Conservation (phyloP, 2,888 invertebrate species). For the Ophion costatus region DNA sequence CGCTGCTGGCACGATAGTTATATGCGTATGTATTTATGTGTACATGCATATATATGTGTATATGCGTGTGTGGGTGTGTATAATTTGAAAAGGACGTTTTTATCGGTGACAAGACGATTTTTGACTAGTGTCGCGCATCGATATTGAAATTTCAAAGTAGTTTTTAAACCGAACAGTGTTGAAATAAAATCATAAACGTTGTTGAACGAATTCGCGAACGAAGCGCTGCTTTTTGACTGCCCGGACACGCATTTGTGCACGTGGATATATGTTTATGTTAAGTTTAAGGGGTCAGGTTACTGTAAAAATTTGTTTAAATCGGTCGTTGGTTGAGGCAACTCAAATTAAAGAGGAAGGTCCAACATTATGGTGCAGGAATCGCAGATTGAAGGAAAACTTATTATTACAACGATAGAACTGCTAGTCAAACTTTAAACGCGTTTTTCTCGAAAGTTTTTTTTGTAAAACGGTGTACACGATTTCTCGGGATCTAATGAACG, state of each 20-base stretch:
- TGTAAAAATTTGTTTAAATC: no score
- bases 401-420: no score
- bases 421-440: no score
- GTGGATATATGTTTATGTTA: background rate
- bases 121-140: background rate
- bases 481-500: no score
- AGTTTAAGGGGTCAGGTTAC: no score
- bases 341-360: no score
- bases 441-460: no score
- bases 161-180: background rate
- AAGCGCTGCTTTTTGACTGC: background rate
- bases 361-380: no score
- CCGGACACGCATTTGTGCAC: background rate
- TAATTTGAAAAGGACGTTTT: background rate
- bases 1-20: slow-evolving; percentile 47
- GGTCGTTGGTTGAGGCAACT: no score
- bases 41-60: background rate
- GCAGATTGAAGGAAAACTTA: no score
- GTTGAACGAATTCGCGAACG: background rate
- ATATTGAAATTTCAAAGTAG: background rate
- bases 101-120: background rate
- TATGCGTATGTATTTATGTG: background rate
- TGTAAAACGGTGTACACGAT: no score
- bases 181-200: background rate
- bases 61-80: background rate